Conservation (phyloP, 2,797 vertebrate species). For the Poecile montanus region DNA sequence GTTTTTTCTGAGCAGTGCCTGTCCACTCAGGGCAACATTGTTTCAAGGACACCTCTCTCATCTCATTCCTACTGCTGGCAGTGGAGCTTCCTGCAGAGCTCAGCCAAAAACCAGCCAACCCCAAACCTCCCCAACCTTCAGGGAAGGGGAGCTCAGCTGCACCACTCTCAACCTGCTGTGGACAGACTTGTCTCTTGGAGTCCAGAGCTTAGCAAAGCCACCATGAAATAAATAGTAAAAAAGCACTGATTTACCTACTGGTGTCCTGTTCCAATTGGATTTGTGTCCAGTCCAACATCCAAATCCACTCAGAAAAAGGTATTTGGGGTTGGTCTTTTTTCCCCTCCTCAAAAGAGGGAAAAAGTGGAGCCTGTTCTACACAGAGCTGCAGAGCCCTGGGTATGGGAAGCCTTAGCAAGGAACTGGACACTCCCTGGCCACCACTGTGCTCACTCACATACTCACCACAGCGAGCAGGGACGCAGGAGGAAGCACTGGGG, state of each 20-base stretch:
- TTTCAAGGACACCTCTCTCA: neutral
- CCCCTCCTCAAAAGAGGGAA: neutral
- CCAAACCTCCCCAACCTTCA: neutral
- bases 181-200: neutral
- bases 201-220: neutral
- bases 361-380: neutral
- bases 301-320: neutral
- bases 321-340: neutral
- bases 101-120: neutral
- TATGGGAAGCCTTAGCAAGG: neutral
- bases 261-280: neutral
- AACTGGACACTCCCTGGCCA: accelerated
- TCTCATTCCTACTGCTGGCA: accelerated
- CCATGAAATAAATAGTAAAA: neutral
- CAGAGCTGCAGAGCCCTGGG: neutral
- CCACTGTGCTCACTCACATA: neutral
- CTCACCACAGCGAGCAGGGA: neutral
- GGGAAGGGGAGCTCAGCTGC: neutral
- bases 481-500: accelerated
- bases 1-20: neutral
- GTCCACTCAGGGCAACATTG: accelerated
- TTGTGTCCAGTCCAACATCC: neutral
- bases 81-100: neutral
- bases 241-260: neutral
- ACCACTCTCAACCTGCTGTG: accelerated